phyloP scores from a whole-genome alignment of 23 tunicate species.

The Corella eumyota region DNA sequence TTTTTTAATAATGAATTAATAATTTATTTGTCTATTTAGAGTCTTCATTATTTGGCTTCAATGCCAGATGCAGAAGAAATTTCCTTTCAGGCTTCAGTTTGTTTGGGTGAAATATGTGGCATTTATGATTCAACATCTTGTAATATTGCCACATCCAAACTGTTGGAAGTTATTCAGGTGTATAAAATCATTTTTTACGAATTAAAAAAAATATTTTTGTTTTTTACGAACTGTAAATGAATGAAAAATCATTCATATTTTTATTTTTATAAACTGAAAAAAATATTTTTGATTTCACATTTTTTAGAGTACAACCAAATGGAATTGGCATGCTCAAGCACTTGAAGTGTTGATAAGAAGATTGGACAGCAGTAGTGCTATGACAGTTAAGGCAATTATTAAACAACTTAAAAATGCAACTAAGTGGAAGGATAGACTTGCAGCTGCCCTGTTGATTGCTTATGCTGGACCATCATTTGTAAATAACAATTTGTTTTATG shows the following conservation, averaged over 20 bases:
- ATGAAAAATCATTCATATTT: too few relatives aligned
- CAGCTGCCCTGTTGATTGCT: conserved; percentile 67
- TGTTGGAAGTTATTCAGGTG: conserved; percentile 31
- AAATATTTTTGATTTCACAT: neutral
- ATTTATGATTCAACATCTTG: conserved; percentile 15
- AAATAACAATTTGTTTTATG: neutral
- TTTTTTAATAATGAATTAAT: too few relatives aligned
- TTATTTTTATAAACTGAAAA: neutral
- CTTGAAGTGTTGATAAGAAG: conserved; percentile 46
- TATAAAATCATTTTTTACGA: neutral
- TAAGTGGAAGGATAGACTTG: conserved; percentile 72
- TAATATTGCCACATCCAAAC: conserved; percentile 10
- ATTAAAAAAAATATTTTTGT: neutral
- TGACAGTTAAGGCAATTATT: conserved; percentile 31
- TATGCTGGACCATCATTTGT: conserved; percentile 45
- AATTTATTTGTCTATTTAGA: conserved; percentile 4
- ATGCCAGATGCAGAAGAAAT: conserved; percentile 19
- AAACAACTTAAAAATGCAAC: conserved; percentile 39
- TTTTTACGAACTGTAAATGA: neutral
- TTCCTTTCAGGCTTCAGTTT: conserved; percentile 52
- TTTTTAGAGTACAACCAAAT: conserved; percentile 31
- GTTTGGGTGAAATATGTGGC: conserved; percentile 70
- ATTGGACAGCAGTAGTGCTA: conserved; percentile 31
- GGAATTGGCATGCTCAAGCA: conserved; percentile 60
- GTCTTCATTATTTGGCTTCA: conserved; percentile 11